A percentile compares a stretch with the other conserved stretches of the same genome.
These are phyloP conservation scores for Agrotis ipsilon DNA, from an alignment of 2,888 invertebrate species.

Conservation along the genomic window DNA sequence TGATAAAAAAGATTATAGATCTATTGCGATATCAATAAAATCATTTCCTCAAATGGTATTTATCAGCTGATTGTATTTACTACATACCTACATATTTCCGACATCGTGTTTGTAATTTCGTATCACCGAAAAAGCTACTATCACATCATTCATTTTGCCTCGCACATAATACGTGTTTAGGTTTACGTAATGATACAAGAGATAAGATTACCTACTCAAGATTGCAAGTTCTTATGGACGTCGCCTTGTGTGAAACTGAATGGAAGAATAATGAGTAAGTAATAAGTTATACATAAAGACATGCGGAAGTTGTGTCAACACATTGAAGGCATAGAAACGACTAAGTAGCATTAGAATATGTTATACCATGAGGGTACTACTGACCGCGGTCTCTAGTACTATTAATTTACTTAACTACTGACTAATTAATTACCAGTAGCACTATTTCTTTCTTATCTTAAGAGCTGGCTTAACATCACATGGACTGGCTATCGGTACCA, in stretches of 20 bases:
- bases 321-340: conserved; percentile 10
- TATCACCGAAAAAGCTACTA: conserved; percentile 29
- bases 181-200: conserved; percentile 49
- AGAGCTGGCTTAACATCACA: conserved; percentile 36
- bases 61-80: conserved; percentile 46
- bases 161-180: conserved; percentile 21
- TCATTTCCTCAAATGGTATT: conserved; percentile 48
- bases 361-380: conserved; percentile 11
- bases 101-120: conserved; percentile 23
- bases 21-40: conserved; percentile 38
- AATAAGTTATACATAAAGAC: conserved; percentile 32
- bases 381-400: conserved; percentile 21
- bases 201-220: conserved; percentile 57
- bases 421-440: conserved; percentile 28
- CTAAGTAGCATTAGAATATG: conserved; percentile 17
- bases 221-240: conserved; percentile 33
- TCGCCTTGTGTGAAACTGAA: conserved; percentile 48
- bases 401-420: conserved; percentile 30
- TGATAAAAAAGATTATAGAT: conserved; percentile 32
- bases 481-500: conserved; percentile 23
- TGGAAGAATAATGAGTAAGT: conserved; percentile 50
- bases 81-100: conserved; percentile 26
- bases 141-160: conserved; percentile 41
- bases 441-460: conserved; percentile 46
- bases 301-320: conserved; percentile 34